Evolutionary conservation across 2,797 vertebrate genomes (phyloP).

Genomic region (Sebastes kiyomatsui): DNA sequence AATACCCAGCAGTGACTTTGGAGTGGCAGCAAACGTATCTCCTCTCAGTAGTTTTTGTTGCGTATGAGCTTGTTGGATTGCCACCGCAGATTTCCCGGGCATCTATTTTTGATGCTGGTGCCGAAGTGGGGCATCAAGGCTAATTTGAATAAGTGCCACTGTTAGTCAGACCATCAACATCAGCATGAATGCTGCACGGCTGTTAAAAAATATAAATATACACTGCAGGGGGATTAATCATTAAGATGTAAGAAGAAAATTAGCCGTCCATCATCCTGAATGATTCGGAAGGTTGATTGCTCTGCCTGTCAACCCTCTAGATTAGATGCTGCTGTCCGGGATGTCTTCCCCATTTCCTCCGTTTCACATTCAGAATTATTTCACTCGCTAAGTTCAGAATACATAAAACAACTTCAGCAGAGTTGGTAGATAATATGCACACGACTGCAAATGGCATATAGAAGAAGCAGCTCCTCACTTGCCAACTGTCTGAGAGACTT

Average conservation of each 20-base stretch:
- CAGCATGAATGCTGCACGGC: slow-evolving; percentile 42
- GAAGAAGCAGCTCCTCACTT: slow-evolving; percentile 5
- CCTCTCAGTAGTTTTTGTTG: slow-evolving; percentile 31
- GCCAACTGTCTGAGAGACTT: slow-evolving; percentile 20
- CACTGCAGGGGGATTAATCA: slow-evolving; percentile 49
- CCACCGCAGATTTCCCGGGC: slow-evolving; percentile 12
- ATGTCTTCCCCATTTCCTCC: background rate
- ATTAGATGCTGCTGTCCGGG: slow-evolving; percentile 33
- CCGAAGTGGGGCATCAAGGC: slow-evolving; percentile 52
- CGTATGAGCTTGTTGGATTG: background rate
- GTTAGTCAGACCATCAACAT: slow-evolving; percentile 62
- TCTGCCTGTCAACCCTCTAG: slow-evolving; percentile 42
- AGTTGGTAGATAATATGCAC: background rate
- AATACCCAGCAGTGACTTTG: slow-evolving; percentile 46
- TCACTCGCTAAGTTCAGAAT: background rate
- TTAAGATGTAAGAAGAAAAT: slow-evolving; percentile 59
- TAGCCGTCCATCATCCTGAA: slow-evolving; percentile 60
- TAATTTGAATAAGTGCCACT: slow-evolving; percentile 62
- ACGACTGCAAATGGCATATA: background rate
- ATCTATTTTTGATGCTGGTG: slow-evolving; percentile 40
- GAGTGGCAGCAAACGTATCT: slow-evolving; percentile 45
- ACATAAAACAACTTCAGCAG: background rate
- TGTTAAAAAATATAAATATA: slow-evolving; percentile 57
- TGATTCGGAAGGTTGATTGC: slow-evolving; percentile 47
- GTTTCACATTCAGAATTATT: slow-evolving; percentile 30